These are phyloP conservation scores for Agrochola lota DNA, from an alignment of 2,888 invertebrate genomes.

Conservation along the genomic window DNA sequence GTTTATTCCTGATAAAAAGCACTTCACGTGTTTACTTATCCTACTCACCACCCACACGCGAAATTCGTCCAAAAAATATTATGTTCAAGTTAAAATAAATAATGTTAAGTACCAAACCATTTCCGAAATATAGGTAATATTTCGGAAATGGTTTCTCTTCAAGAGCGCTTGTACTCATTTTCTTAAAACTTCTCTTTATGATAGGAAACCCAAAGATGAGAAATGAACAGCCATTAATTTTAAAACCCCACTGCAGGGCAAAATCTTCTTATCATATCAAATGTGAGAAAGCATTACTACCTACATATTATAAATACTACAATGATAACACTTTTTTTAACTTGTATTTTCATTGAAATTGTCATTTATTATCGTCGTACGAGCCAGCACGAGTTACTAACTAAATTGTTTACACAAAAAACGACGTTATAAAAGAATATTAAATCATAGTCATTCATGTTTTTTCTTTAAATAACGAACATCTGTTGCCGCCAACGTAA, in stretches of 20 bases:
- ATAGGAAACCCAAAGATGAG: background rate
- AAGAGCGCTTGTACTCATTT: background rate
- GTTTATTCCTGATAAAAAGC: background rate
- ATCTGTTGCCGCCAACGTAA: conserved; percentile 22
- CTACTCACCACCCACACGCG: background rate
- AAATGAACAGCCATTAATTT: background rate
- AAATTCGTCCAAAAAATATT: background rate
- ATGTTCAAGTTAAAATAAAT: background rate
- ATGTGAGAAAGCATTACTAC: background rate
- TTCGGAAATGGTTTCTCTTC: background rate
- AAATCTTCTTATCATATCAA: background rate
- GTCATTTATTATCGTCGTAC: background rate
- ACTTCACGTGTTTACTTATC: background rate
- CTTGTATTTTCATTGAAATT: background rate
- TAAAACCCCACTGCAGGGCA: no score
- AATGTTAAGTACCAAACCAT: no score
- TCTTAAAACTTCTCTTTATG: no score
- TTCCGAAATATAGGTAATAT: no score
- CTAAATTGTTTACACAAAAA: conserved; percentile 4
- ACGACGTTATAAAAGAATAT: background rate
- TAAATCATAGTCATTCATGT: conserved; percentile 18
- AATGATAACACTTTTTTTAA: background rate
- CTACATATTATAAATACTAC: background rate
- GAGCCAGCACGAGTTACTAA: background rate
- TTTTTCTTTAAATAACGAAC: conserved; percentile 42